phyloP scores from a whole-genome alignment of 1,140 invertebrate species.

The Phocides pigmalion region DNA sequence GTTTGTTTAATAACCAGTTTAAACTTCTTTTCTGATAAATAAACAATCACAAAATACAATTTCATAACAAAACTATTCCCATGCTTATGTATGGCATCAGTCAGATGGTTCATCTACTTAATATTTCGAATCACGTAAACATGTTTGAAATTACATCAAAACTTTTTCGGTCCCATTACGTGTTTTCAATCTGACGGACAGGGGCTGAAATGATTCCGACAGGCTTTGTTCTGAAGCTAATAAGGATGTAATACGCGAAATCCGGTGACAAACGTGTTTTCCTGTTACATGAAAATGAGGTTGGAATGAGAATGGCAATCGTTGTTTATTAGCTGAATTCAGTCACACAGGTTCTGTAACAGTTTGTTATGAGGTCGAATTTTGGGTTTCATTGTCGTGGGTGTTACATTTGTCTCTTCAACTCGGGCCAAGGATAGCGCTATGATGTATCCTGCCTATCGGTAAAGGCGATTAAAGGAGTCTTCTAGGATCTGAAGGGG shows the following conservation, averaged over 20 bases:
- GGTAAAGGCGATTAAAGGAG: too few relatives aligned
- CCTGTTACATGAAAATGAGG: background rate
- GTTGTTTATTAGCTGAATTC: background rate
- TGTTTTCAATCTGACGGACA: conserved; percentile 8
- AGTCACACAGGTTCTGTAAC: background rate
- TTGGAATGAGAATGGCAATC: background rate
- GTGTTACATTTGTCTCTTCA: too few relatives aligned
- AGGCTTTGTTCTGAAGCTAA: conserved; percentile 1
- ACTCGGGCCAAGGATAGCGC: too few relatives aligned
- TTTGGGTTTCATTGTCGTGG: too few relatives aligned
- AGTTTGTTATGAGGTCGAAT: background rate
- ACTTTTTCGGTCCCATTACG: conserved; percentile 9
- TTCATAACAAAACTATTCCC: background rate
- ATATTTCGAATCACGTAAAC: background rate
- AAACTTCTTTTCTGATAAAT: too few relatives aligned
- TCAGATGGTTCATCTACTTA: background rate
- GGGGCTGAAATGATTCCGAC: conserved; percentile 6
- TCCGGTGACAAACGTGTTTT: background rate
- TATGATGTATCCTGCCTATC: too few relatives aligned
- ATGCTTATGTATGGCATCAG: background rate
- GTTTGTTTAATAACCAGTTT: too few relatives aligned
- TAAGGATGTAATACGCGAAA: conserved; percentile 2
- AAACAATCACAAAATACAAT: too few relatives aligned
- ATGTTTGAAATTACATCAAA: conserved; percentile 5
- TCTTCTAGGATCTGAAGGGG: too few relatives aligned